Percentiles rank a stretch among this genome's conserved stretches.
Evolutionary conservation across 2,797 vertebrate genomes (phyloP).

Genomic region (Otus scops): DNA sequence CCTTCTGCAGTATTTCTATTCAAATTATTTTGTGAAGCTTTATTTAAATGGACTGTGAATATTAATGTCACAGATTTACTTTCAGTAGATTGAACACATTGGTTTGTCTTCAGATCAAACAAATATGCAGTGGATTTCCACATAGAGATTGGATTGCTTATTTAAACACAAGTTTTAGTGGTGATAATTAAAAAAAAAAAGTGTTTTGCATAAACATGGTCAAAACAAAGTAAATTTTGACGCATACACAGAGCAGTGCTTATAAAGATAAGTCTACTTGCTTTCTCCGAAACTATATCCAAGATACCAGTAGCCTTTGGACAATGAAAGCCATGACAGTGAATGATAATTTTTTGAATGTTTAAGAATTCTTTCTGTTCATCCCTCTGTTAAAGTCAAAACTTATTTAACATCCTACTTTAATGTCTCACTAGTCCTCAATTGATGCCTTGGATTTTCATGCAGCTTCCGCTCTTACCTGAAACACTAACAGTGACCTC

Average conservation of each 20-base stretch:
- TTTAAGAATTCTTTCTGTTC: background rate
- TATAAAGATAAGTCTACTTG: background rate
- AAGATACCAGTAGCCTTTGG: background rate
- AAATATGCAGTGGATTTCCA: background rate
- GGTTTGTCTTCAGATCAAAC: constrained; percentile 27
- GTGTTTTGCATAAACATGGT: background rate
- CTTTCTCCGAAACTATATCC: background rate
- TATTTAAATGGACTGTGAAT: constrained; percentile 26
- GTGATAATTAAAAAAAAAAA: background rate
- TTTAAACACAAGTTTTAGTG: background rate
- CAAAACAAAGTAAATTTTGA: background rate
- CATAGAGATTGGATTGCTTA: background rate
- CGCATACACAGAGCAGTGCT: background rate
- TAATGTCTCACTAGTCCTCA: background rate
- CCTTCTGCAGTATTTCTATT: background rate
- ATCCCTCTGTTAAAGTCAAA: background rate
- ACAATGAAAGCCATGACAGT: background rate
- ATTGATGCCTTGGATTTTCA: background rate
- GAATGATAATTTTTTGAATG: background rate
- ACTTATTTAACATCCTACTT: background rate
- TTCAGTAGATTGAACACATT: background rate
- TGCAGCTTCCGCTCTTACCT: background rate
- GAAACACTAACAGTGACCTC: background rate
- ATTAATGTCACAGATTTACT: constrained; percentile 15
- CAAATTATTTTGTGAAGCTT: background rate